Evolutionary conservation across 2,888 invertebrate genomes (phyloP), one percentile per base, ranked within the genome.

Genomic region (Cyaniris semiargus): DNA sequence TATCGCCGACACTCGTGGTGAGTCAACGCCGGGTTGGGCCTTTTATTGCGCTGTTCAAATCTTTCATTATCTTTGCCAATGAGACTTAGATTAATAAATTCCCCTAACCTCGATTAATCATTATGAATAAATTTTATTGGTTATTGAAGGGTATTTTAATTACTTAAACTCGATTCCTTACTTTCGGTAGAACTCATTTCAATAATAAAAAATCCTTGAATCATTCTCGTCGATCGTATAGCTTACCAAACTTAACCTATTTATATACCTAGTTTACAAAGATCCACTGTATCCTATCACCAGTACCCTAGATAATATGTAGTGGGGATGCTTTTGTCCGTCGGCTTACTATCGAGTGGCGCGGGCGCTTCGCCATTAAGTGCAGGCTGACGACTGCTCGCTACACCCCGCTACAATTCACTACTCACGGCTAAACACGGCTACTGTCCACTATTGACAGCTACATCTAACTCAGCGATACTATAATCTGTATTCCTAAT

Each of bases 311-410:
- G 66, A 84, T 84, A 84, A 83, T 83, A 84, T 82, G 83, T 21
- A 74, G 82, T 83, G 82, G 79, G 80, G 83, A 81, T 84, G 85
- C 88, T 86, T 86, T 89, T 89, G 88, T 88, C 87, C 82, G 85
- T 82, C 83, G 83, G 85, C 84, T 86, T 86, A 86, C 85, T 86
- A 86, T 84, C 83, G 85, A 87, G 85, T 85, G 85, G 79, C 82
- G 84, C 85, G 85, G 85, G 79, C 82, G 84, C 85, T 87, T 84
- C 85, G 86, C 88, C 85, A 89, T 89, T 88, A 89, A 87, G 83
- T 85, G 84, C 89, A 88, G 87, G 82, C 80, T 78, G 48, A 72
- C 58, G 78, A 72, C 58, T 27, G 74, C 70, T n/a, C 58, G 6
- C n/a, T 58, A 13, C 21, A 4, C 23, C 3, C 60, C 60, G 21